Base-by-base conservation (phyloP, 2,113 vertebrate species). In the Aptenodytes patagonicus region DNA sequence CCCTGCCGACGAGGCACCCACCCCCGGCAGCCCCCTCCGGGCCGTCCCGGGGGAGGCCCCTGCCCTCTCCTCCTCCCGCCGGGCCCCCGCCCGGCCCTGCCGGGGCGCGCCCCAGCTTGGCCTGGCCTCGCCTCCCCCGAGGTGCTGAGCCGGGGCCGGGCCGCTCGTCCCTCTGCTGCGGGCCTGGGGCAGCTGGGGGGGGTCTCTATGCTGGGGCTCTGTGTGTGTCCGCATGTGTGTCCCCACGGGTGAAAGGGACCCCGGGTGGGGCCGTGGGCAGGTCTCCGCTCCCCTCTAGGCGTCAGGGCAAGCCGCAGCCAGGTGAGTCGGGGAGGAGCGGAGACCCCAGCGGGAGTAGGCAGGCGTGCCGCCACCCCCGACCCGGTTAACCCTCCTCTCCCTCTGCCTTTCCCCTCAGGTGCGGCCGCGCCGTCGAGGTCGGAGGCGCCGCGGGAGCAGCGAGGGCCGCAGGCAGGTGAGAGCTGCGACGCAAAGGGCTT, bases 391-490 rank as follows among this genome's bases (percentile, higher is more conserved):
- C 64, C 51, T 7, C 29, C 44, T 46, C 42, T 60, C 28, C 51
- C 47, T 70, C 24, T 87, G 77, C 57, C 49, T 70, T 34, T 77
- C 17, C 61, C 83, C 13, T 3, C 91, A 94, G 93, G 89, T 85
- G 51, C 2, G 38, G 47, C 68, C 20, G 11, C 11, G 11, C 83
- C 66, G 86, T 95, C 75, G 89, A 83, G 85, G 79, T 32, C 10
- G 26, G 52, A 94, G 83, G 38, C 6, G 5, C 26, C 71, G 17
- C 4, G 46, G 79, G 76, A 94, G 49, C 86, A 55, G 80, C 68
- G 13, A 36, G 58, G 16, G 42, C 66, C 6, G 8, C 49, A 12
- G 61, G 47, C 83, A 97, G 96, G 95, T 97, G 95, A 96, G 96
- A 76, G 75, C 61, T 38, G 80, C 87, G 71, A 10, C 25, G 4